Percentiles rank a stretch among this genome's conserved stretches.
These are phyloP conservation scores for Capitella teleta DNA, from an alignment of 1,140 invertebrate species.

Conservation along the genomic window DNA sequence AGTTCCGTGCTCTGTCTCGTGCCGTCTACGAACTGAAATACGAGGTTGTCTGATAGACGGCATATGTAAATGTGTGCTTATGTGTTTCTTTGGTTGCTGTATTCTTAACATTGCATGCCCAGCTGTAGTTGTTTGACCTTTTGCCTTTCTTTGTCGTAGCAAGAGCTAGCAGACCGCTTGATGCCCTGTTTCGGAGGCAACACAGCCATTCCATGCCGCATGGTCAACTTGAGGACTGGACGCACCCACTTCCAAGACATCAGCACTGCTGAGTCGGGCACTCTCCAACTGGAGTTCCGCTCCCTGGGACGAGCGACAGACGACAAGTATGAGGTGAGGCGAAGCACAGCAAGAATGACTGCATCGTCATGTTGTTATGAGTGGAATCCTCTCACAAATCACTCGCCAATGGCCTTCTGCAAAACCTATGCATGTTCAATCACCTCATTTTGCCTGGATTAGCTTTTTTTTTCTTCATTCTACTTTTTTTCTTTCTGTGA, in stretches of 20 bases:
- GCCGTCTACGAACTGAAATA: constrained; percentile 56
- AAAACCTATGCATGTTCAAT: too few relatives aligned
- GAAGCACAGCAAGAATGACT: too few relatives aligned
- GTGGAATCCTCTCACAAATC: too few relatives aligned
- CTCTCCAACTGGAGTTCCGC: constrained; percentile 79
- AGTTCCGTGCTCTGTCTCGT: constrained; percentile 86
- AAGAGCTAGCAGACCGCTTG: constrained; percentile 75
- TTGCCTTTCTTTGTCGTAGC: constrained; percentile 36
- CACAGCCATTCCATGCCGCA: constrained; percentile 83
- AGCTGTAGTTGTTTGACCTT: neutral
- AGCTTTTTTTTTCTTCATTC: too few relatives aligned
- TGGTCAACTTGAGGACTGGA: constrained; percentile 74
- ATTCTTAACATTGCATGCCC: neutral
- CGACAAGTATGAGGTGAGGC: too few relatives aligned
- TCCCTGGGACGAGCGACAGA: constrained; percentile 89
- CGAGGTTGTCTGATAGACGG: constrained; percentile 49
- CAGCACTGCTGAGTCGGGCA: constrained; percentile 10
- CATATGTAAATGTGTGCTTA: constrained; percentile 64
- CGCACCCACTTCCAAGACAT: constrained; percentile 15
- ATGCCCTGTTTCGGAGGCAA: constrained; percentile 89
- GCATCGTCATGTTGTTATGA: too few relatives aligned
- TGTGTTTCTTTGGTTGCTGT: neutral
- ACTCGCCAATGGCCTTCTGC: too few relatives aligned
- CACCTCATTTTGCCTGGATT: too few relatives aligned
- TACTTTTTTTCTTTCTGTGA: too few relatives aligned